A percentile compares a stretch with the other conserved stretches of the same genome.
phyloP scores from a whole-genome alignment of 2,113 vertebrate species.

The Proteles cristata region DNA sequence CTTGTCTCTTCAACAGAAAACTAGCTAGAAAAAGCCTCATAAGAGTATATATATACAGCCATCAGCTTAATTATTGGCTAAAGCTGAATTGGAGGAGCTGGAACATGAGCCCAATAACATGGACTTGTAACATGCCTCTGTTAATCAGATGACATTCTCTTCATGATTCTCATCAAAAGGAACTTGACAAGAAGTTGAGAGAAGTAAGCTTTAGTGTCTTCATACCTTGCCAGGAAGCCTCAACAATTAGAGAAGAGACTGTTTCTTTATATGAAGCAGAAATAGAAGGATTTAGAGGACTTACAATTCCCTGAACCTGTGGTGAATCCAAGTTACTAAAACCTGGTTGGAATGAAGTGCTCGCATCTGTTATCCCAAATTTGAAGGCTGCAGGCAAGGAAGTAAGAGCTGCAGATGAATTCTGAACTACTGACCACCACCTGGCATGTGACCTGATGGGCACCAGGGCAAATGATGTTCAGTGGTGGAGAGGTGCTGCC shows the following conservation, averaged over 20 bases:
- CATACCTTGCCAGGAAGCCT: neutral
- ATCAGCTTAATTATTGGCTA: neutral
- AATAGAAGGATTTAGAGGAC: neutral
- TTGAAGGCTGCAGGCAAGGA: neutral
- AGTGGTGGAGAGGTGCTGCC: fast-evolving
- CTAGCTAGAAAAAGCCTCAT: neutral
- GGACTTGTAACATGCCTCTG: neutral
- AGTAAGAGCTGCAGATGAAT: neutral
- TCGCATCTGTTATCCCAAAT: neutral
- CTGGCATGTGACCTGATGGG: neutral
- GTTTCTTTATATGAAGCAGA: neutral
- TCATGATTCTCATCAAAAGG: neutral
- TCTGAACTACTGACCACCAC: neutral
- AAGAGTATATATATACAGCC: neutral
- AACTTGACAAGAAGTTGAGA: neutral
- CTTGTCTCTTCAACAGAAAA: neutral
- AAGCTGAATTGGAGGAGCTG: neutral
- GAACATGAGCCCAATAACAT: neutral
- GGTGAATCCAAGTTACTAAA: neutral
- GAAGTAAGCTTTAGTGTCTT: neutral
- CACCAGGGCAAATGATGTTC: neutral
- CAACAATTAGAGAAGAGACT: neutral
- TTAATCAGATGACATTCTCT: neutral
- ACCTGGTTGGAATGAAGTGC: neutral
- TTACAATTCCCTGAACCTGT: neutral